Evolutionary conservation across 2,113 vertebrate species (phyloP), one percentile per base, ranked within the genome.

Genomic region (Ictalurus furcatus): DNA sequence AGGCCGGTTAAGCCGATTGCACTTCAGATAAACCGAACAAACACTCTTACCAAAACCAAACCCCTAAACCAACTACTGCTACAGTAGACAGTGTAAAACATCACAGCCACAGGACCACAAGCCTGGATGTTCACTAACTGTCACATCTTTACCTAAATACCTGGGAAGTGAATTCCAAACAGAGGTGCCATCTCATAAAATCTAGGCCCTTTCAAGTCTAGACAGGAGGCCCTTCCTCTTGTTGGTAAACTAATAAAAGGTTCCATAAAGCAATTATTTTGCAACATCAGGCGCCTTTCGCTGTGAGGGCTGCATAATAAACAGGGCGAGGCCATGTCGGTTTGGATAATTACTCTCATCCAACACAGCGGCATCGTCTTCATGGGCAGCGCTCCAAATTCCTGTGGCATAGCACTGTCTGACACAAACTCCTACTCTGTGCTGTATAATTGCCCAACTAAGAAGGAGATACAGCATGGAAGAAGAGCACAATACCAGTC

Each of bases 171-270:
- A 93, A 95, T 94, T 93, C 94, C 94, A 93, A 92, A 90, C 92
- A 91, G 76, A 89, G 73, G 92, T 91, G 93, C 92, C 90, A 91
- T 93, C 93, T 94, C 93, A 91, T 95, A 95, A 96, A 95, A 89
- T 19, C 88, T 84, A 58, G 90, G 86, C 69, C 85, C 87, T 93
- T 95, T 93, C 89, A 93, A 92, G 96, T 96, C 96, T 96, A 95
- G 95, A 96, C 95, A 94, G 92, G 93, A 90, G 81, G 94, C 93
- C 92, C 92, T 95, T 95, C 95, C 94, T 94, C 93, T 94, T 95
- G 94, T 94, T 95, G 94, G 94, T 94, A 94, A 95, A 95, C 94
- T 94, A 93, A 94, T 96, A 95, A 96, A 95, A 92, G 44, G 91
- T 44, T 90, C 94, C 90, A 91, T 95, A 93, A 96, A 96, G 89